Evolutionary conservation across 2,888 invertebrate species (phyloP), one percentile per base, ranked within the genome.

Genomic region (Nasonovia ribisnigri): DNA sequence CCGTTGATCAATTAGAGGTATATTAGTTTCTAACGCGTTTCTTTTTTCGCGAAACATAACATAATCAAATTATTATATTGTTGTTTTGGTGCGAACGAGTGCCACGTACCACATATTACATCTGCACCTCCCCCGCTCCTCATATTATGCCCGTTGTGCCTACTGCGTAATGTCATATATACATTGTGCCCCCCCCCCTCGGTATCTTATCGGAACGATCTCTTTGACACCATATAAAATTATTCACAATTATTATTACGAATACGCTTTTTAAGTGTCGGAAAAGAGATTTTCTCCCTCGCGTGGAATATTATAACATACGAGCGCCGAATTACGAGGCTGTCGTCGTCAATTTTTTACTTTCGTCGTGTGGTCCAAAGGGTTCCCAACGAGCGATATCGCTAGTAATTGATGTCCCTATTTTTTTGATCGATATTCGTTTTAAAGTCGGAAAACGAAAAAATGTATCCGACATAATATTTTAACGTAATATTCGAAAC

Each of bases 401-500:
- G 42, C 16, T 16, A 88, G 42, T 42, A 57, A 54, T 57, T 36
- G 26, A 29, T n/a, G 29, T 60, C 20, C 16, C 42, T 5, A 3
- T 42, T 89, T 46, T 46, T 46, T 89, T 60, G 29, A 43, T 88
- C 26, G 6, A 42, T 51, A 6, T 51, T 90, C 24, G 51, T 90
- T 90, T 77, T n/a, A 67, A 90, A 4, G 48, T 36, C 16, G 10
- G 20, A 43, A 60, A n/a, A 46, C 10, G n/a, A 43, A 20, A 67
- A 84, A 84, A 36, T 84, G 51, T 29, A 51, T 20, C n/a, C 43
- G 20, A 77, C 36, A 77, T 51, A 77, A 88, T 36, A 54, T n/a
- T 48, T 43, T 46, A n/a, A 88, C 77, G n/a, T n/a, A 92, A 77
- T 57, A 26, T 92, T 92, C 20, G 29, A 67, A 88, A 88, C 88